These are phyloP conservation scores for Leptinotarsa rubiginosa DNA, from an alignment of 2,888 invertebrate genomes.

Conservation along the genomic window DNA sequence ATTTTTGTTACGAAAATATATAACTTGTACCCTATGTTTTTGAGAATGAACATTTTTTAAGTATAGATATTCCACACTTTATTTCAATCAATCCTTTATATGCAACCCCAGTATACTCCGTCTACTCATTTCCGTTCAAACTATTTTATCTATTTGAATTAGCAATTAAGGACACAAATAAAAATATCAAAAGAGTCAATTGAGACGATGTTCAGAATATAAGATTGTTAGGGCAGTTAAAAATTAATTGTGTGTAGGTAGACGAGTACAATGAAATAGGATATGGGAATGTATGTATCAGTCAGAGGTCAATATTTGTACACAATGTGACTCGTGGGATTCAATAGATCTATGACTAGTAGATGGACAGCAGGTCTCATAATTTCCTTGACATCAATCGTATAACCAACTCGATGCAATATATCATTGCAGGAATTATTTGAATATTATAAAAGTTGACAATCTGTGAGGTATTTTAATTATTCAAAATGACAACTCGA, in stretches of 20 bases:
- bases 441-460: not conserved
- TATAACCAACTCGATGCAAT: not conserved
- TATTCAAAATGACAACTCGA: not conserved
- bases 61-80: too few relatives aligned
- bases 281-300: slow-evolving; percentile 57
- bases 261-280: slow-evolving; percentile 47
- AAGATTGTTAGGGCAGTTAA: slow-evolving; percentile 40
- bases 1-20: too few relatives aligned
- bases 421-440: not conserved
- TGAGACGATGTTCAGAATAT: slow-evolving; percentile 38
- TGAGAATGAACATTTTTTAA: too few relatives aligned
- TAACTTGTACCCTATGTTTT: too few relatives aligned
- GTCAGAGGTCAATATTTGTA: slow-evolving; percentile 64
- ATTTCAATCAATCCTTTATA: too few relatives aligned
- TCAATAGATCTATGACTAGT: slow-evolving; percentile 26
- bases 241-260: slow-evolving; percentile 58
- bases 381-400: slow-evolving; percentile 13
- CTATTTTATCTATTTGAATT: slow-evolving; percentile 37
- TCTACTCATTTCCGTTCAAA: slow-evolving; percentile 14
- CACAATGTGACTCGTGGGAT: slow-evolving; percentile 59
- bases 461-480: not conserved
- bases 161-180: slow-evolving; percentile 40
- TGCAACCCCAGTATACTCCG: not conserved
- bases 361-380: slow-evolving; percentile 30
- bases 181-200: slow-evolving; percentile 40